A percentile compares a stretch with the other conserved stretches of the same genome.
phyloP scores from a whole-genome alignment of 2,113 vertebrate species.

The Catharus fuscescens region DNA sequence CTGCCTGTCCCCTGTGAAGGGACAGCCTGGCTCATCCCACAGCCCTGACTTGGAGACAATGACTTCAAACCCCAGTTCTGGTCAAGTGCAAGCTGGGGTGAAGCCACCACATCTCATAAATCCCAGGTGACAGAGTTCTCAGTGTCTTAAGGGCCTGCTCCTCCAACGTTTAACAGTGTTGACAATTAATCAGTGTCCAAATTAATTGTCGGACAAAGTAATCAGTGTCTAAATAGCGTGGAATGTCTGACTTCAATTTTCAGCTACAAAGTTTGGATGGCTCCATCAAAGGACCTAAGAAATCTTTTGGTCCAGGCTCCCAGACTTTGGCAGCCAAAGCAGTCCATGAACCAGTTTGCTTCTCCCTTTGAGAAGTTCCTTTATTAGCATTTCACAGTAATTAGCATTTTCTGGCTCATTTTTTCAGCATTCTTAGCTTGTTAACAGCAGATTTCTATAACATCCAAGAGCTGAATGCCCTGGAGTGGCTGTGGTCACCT shows the following conservation, averaged over 20 bases:
- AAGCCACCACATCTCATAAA: background rate
- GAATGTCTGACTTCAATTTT: conserved; percentile 28
- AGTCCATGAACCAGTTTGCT: background rate
- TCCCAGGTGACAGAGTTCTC: background rate
- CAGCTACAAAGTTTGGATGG: background rate
- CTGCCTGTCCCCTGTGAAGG: background rate
- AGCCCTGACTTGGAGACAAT: background rate
- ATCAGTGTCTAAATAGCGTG: background rate
- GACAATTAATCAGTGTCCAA: background rate
- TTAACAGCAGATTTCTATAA: background rate
- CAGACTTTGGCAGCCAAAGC: background rate
- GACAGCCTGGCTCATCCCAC: background rate
- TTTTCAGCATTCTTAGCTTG: background rate
- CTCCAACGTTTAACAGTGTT: background rate
- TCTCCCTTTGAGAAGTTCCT: background rate
- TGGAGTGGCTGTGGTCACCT: background rate
- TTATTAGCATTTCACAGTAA: conserved; percentile 19
- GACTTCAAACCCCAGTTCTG: background rate
- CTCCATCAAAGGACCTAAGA: conserved; percentile 9
- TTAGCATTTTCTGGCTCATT: background rate
- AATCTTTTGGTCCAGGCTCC: background rate
- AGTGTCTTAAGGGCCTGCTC: background rate
- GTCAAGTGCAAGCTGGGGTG: background rate
- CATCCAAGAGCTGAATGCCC: background rate
- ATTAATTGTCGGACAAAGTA: conserved; percentile 15